Evolutionary conservation across 2,113 vertebrate genomes (phyloP), one percentile per base, ranked within the genome.

Genomic region (Cyrtonyx montezumae): DNA sequence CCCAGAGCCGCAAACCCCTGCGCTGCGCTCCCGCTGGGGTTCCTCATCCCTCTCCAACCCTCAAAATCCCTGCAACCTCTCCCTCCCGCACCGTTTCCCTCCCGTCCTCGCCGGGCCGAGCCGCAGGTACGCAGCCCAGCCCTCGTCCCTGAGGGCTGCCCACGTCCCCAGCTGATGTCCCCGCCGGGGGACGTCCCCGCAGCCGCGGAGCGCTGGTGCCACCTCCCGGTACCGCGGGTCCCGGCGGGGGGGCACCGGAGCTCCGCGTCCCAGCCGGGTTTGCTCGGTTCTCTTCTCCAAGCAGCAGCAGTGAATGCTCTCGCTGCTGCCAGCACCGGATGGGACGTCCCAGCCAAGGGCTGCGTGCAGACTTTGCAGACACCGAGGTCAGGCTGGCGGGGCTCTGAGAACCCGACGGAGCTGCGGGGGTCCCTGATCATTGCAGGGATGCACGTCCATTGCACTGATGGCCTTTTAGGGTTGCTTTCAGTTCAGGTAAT

Each of bases 241-340:
- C 55, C 32, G 30, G 55, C 55, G 18, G 30, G 30, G 30, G 32
- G 32, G 55, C 22, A 5, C 59, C 23, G 22, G 59, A 14, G 9
- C 59, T 62, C 59, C 59, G 14, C 5, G 14, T 10, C 26, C 28
- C 51, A 53, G 26, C 51, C 14, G 51, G 51, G 8, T 53, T 53
- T 30, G 15, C 51, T 28, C 51, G 51, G 28, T 53, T 30, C 26
- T 53, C 51, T 30, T 26, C 26, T 91, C 96, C 92, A 93, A 90
- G 73, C 95, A 96, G 95, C 87, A 74, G 93, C 94, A 25, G 16
- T 92, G 94, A 96, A 95, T 95, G 78, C 1, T 3, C 59, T 87
- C 26, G 19, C 66, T 76, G n/a, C 94, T 92, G 94, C 94, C 95
- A 96, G 88, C n/a, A 67, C 88, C 91, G 80, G 88, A 94, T 96